A percentile compares a stretch with the other conserved stretches of the same genome.
These are phyloP conservation scores for Zaprionus inermis DNA, from an alignment of 1,140 invertebrate species.

Conservation along the genomic window DNA sequence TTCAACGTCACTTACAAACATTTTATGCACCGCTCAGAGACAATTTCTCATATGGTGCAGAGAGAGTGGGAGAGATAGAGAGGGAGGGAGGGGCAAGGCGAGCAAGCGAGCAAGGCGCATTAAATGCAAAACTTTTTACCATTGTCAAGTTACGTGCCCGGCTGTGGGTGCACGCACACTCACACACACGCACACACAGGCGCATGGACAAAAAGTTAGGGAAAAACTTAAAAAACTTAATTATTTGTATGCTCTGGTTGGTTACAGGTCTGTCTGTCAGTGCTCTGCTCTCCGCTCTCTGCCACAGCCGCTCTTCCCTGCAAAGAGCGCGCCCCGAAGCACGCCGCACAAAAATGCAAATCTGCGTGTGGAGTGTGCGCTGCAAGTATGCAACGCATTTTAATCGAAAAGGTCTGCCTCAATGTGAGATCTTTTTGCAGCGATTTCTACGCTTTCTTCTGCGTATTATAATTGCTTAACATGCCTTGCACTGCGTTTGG, in stretches of 20 bases:
- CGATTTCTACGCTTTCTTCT: conserved; percentile 22
- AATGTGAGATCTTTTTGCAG: conserved; percentile 53
- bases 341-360: conserved; percentile 12
- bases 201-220: conserved; percentile 51
- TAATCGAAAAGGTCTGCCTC: conserved; percentile 75
- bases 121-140: conserved; percentile 80
- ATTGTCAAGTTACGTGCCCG: conserved; percentile 67
- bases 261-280: conserved; percentile 29
- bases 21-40: conserved; percentile 73
- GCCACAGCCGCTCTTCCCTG: background rate
- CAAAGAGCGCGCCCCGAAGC: background rate
- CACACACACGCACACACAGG: conserved; percentile 17
- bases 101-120: conserved; percentile 43
- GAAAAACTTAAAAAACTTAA: conserved; percentile 81
- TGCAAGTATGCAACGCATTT: conserved; percentile 77
- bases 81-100: background rate
- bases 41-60: conserved; percentile 12
- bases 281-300: background rate
- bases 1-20: conserved; percentile 82
- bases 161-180: conserved; percentile 38
- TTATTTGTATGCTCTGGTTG: conserved; percentile 60
- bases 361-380: conserved; percentile 47
- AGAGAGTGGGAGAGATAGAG: background rate
- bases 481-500: background rate
- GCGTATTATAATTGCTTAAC: conserved; percentile 15